Percentiles rank a stretch among this genome's conserved stretches.
phyloP scores from a whole-genome alignment of 1,140 invertebrate species.

The Drosophila cardini region DNA sequence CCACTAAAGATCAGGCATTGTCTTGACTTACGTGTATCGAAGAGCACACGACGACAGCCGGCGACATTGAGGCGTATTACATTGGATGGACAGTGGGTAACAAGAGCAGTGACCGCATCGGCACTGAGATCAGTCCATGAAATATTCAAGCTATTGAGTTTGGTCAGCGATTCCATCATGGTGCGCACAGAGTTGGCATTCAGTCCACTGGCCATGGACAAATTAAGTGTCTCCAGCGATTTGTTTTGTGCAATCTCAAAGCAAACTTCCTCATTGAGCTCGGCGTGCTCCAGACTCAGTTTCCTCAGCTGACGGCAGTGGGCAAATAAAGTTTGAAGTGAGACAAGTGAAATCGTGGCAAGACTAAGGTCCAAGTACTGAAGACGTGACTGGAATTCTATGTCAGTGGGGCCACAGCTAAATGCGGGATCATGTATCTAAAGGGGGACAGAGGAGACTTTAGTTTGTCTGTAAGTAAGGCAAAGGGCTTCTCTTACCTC shows the following conservation, averaged over 20 bases:
- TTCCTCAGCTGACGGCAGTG: slow-evolving; percentile 91
- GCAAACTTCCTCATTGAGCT: slow-evolving; percentile 88
- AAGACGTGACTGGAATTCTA: slow-evolving; percentile 82
- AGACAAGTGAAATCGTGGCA: slow-evolving; percentile 87
- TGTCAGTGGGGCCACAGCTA: slow-evolving; percentile 37
- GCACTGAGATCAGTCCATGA: slow-evolving; percentile 91
- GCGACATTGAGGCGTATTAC: slow-evolving; percentile 92
- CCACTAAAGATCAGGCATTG: not conserved
- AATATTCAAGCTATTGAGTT: slow-evolving; percentile 91
- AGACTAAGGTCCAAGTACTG: slow-evolving; percentile 95
- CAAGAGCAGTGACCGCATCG: slow-evolving; percentile 87
- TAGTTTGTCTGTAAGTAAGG: not conserved
- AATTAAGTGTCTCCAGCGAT: slow-evolving; percentile 90
- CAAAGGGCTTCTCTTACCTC: slow-evolving; percentile 85
- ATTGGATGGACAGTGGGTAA: slow-evolving; percentile 87
- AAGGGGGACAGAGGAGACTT: not conserved
- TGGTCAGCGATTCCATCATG: slow-evolving; percentile 87
- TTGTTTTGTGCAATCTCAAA: slow-evolving; percentile 88
- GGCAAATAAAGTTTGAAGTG: slow-evolving; percentile 88
- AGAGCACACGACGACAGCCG: slow-evolving; percentile 90
- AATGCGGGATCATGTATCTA: slow-evolving; percentile 86
- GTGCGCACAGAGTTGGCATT: slow-evolving; percentile 86
- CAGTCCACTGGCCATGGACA: slow-evolving; percentile 90
- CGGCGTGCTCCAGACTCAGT: slow-evolving; percentile 92
- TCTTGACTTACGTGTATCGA: slow-evolving; percentile 88